phyloP scores from a whole-genome alignment of 1,140 invertebrate species.

The Brachionus plicatilis region DNA sequence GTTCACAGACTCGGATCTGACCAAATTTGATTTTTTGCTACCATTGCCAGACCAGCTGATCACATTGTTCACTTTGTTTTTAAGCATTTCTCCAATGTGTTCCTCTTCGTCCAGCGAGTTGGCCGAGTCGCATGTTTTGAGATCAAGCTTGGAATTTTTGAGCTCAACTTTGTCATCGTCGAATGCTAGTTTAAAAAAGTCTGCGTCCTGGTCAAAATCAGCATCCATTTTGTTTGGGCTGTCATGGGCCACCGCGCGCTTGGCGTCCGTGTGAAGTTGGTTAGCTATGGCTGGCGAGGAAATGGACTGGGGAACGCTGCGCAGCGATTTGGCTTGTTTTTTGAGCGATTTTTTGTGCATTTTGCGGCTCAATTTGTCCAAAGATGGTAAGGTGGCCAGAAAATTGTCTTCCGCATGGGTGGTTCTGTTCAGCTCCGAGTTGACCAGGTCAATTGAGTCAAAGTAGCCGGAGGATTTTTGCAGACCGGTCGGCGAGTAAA shows the following conservation, averaged over 20 bases:
- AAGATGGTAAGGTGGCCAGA: neutral
- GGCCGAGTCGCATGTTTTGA: neutral
- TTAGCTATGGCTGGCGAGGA: neutral
- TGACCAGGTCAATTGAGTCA: slow-evolving; percentile 24
- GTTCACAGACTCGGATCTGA: neutral
- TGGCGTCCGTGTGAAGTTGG: neutral
- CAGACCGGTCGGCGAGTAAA: slow-evolving; percentile 48
- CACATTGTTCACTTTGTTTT: slow-evolving; percentile 8
- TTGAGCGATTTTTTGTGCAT: slow-evolving; percentile 17
- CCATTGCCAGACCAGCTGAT: neutral
- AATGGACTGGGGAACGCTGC: neutral
- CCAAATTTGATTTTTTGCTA: neutral
- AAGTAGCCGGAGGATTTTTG: slow-evolving; percentile 25
- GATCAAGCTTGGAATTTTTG: neutral
- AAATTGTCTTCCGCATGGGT: neutral
- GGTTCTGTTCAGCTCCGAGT: neutral
- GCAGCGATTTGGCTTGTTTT: neutral
- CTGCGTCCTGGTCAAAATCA: neutral
- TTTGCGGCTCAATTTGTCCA: slow-evolving; percentile 5
- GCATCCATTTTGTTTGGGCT: neutral
- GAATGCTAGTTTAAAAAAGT: neutral
- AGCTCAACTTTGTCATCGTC: slow-evolving; percentile 25
- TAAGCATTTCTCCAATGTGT: slow-evolving; percentile 21
- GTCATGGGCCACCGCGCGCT: neutral
- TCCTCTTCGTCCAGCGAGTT: neutral